Base-by-base conservation (phyloP, 2,888 invertebrate species). In the Pachycephus smyrnensis region DNA sequence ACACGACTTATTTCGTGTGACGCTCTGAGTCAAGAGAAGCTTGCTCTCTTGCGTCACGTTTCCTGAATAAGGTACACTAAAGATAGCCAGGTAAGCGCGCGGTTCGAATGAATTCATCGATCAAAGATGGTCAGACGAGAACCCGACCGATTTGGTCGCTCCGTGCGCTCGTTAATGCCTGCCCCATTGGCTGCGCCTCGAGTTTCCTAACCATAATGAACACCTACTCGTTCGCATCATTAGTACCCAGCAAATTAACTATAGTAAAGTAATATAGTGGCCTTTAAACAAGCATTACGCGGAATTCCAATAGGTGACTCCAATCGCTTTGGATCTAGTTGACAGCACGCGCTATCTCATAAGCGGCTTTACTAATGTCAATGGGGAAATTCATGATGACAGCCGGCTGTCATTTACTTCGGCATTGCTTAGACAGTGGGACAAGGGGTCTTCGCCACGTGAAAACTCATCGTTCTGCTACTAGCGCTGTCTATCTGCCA, bases 181-280 rank as follows among this genome's bases (percentile, higher is more conserved):
- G 55, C 23, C 31, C 71, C 15, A 71, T 71, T 71, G 77, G 73
- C 36, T 73, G 77, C 31, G 35, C 37, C 23, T 75, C 79, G 79
- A 79, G 77, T 79, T 79, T 80, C 79, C 78, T 80, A 80, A 75
- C 81, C 81, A 82, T 81, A 82, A 80, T 73, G 82, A 40, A 80
- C 82, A 81, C 81, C 81, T 82, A 82, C 80, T 78, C 68, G 55
- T 55, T 55, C 55, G 55, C 55, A 55, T 55, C 55, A 55, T 55
- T 55, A 55, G 55, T 55, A 55, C 55, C 55, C 55, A 23, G 23
- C 55, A 55, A 55, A 55, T 55, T 55, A 55, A 23, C 55, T 55
- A 23, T 23, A 55, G 55, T 55, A 55, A 55, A 55, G 55, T 55
- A 55, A 55, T 55, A 23, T 23, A 55, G 55, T 23, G 55, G 55